Evolutionary conservation across 2,888 invertebrate species (phyloP), one percentile per base, ranked within the genome.

Genomic region (Leucozona laternaria): DNA sequence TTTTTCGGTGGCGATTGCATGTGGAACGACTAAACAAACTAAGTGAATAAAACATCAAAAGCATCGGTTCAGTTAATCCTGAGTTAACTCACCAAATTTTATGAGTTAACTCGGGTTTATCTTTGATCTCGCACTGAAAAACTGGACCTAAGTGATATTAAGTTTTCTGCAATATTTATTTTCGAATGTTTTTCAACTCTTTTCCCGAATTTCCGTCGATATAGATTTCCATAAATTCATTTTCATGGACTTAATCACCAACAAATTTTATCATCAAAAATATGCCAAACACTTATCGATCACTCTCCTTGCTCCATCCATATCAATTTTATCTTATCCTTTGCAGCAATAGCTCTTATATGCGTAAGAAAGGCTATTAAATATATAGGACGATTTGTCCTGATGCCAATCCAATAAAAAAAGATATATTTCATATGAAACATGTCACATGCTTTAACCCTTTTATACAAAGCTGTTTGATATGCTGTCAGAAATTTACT

Each of bases 371-470:
- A n/a, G 4, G 11, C 28, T 62, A 60, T 43, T n/a, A n/a, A 60
- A 60, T 43, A 43, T 62, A 45, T 17, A 28, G 4, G 45, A 13
- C 17, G 66, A 66, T 66, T 48, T 48, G 31, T 31, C 31, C 48
- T 66, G 6, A 31, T 31, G 45, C 20, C 48, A 48, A 62, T 66
- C 31, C 66, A 48, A 66, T 66, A 66, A 31, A 66, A 62, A 48
- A 48, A 40, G 20, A n/a, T 6, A 57, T 28, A n/a, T 6, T 34
- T 28, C 20, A 62, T 43, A 45, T 17, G 7, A 66, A 48, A 48
- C 66, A 45, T 31, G 64, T 48, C 31, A 64, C 45, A 64, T 17
- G 10, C 45, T 15, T 45, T 34, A 57, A 68, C 43, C 34, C 34
- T 37, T 45, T 37, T 45, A n/a, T n/a, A n/a, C 25, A 48, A 76